Evolutionary conservation across 2,888 invertebrate genomes (phyloP).

Genomic region (Seladonia tumulorum): DNA sequence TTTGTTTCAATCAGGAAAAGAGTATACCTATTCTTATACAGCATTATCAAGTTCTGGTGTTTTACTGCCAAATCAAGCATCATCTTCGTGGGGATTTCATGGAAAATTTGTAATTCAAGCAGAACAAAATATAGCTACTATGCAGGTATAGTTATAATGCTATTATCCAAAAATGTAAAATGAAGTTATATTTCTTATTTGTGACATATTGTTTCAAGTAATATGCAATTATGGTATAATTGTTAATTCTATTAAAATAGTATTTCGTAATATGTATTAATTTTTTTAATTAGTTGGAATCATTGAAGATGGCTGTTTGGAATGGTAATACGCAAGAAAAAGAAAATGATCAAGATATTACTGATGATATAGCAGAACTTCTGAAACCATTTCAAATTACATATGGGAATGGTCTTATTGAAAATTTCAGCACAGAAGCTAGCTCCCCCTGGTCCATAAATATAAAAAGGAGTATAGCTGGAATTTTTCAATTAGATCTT

Average conservation of each 20-base stretch:
- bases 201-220: neutral
- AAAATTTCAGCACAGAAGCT: constrained; percentile 78
- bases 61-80: constrained; percentile 77
- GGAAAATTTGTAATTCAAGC: constrained; percentile 77
- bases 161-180: neutral
- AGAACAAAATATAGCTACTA: constrained; percentile 67
- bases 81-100: constrained; percentile 80
- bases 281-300: constrained; percentile 72
- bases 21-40: constrained; percentile 79
- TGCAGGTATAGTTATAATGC: constrained; percentile 74
- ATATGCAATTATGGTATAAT: neutral
- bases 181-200: neutral
- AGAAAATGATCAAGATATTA: constrained; percentile 56
- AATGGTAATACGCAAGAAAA: constrained; percentile 75
- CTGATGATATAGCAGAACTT: constrained; percentile 73
- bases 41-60: constrained; percentile 80
- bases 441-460: constrained; percentile 89
- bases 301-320: constrained; percentile 74
- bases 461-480: constrained; percentile 88
- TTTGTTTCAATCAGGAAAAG: constrained; percentile 78
- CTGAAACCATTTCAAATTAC: constrained; percentile 78
- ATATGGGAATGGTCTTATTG: constrained; percentile 76
- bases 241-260: neutral
- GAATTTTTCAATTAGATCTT: constrained; percentile 88
- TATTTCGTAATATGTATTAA: constrained; percentile 3